Conservation (phyloP, 2,797 vertebrate genomes). For the Apodemus agrarius region DNA sequence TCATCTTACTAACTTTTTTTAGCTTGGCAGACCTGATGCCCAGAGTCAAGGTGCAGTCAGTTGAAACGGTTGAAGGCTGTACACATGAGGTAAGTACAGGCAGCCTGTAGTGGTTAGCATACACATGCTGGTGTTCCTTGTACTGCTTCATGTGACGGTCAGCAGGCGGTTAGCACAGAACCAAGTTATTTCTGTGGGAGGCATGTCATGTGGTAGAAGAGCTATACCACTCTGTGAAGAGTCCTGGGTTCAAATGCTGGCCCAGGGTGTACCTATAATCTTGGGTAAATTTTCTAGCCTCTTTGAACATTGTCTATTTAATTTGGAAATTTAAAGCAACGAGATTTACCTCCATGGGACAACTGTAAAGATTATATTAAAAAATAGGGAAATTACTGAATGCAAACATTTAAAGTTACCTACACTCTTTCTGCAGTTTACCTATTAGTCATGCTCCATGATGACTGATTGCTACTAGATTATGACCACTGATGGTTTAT, state of each 20-base stretch:
- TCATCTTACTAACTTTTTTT: conserved; percentile 50
- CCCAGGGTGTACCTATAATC: not conserved
- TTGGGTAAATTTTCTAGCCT: not conserved
- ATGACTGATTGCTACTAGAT: not conserved
- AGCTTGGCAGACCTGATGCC: conserved; percentile 98
- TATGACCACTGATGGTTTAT: conserved; percentile 1
- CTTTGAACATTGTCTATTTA: not conserved
- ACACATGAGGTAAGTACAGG: conserved; percentile 93
- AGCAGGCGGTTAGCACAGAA: not conserved
- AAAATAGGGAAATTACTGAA: not conserved
- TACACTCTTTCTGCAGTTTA: not conserved
- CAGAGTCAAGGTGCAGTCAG: conserved; percentile 95
- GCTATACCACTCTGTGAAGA: not conserved
- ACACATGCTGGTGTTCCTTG: not conserved
- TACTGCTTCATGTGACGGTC: not conserved
- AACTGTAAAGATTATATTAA: not conserved
- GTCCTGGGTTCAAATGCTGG: not conserved
- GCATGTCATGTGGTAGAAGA: not conserved
- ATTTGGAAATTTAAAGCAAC: not conserved
- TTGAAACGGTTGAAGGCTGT: conserved; percentile 97
- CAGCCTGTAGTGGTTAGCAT: not conserved
- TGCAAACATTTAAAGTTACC: not conserved
- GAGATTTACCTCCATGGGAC: not conserved
- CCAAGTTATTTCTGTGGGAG: not conserved
- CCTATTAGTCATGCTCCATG: not conserved